These are phyloP conservation scores for Salticus scenicus DNA, from an alignment of 2,888 invertebrate species.

Conservation along the genomic window DNA sequence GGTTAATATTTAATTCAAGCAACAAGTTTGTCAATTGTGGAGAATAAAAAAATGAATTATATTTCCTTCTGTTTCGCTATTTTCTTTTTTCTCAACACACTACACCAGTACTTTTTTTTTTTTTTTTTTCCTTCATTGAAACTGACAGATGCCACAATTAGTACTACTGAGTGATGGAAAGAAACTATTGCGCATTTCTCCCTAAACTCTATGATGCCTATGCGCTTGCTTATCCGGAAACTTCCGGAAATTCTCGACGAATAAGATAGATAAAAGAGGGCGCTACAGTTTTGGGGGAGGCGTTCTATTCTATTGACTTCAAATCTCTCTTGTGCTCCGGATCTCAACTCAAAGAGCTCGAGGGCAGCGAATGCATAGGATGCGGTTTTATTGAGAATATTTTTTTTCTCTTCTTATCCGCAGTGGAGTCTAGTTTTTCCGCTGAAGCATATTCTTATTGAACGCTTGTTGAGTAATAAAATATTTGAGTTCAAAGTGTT, in stretches of 20 bases:
- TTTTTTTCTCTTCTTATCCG: neutral
- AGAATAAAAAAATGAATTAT: too few relatives aligned
- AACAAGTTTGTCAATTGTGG: too few relatives aligned
- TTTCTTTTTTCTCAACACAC: too few relatives aligned
- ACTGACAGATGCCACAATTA: too few relatives aligned
- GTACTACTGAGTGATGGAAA: too few relatives aligned
- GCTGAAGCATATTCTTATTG: neutral
- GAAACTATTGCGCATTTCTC: neutral
- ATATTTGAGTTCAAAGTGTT: neutral
- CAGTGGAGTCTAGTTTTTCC: neutral
- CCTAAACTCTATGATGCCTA: neutral
- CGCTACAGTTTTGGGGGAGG: neutral
- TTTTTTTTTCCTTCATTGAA: too few relatives aligned
- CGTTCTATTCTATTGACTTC: neutral
- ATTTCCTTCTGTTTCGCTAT: too few relatives aligned
- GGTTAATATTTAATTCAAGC: too few relatives aligned
- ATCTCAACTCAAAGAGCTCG: neutral
- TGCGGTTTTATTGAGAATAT: neutral
- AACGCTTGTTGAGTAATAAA: conserved; percentile 1
- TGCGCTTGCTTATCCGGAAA: neutral
- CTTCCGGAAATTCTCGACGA: neutral
- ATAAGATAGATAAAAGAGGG: neutral
- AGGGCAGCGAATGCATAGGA: neutral
- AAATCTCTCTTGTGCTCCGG: neutral
- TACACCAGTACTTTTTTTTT: too few relatives aligned